These are phyloP conservation scores for Myotis pilosus DNA, from an alignment of 2,797 vertebrate species.

Conservation along the genomic window DNA sequence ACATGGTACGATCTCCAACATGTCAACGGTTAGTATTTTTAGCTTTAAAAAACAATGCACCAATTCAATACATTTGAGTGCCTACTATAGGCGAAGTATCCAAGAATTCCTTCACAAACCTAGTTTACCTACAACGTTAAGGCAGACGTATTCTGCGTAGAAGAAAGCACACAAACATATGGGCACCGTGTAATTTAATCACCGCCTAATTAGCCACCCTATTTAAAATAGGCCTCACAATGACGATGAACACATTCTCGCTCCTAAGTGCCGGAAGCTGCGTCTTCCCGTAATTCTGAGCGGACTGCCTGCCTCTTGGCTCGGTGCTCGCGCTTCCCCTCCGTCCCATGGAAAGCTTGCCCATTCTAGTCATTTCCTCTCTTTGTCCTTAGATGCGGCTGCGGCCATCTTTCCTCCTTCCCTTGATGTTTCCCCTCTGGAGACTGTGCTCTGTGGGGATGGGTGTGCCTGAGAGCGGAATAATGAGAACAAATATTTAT, in stretches of 20 bases:
- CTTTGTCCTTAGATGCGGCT: background rate
- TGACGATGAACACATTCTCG: conserved; percentile 67
- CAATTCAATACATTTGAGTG: background rate
- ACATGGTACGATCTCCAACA: background rate
- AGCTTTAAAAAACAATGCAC: background rate
- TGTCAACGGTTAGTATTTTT: background rate
- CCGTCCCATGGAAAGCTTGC: background rate
- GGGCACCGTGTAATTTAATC: conserved; percentile 57
- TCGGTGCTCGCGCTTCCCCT: background rate
- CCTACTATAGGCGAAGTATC: background rate
- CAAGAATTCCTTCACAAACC: background rate
- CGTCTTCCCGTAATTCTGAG: conserved; percentile 51
- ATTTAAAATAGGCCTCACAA: conserved; percentile 61
- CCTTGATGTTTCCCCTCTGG: background rate
- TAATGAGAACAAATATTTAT: background rate
- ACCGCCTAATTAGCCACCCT: conserved; percentile 71
- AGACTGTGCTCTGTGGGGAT: background rate
- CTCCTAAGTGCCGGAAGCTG: conserved; percentile 63
- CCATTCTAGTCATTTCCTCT: conserved; percentile 21
- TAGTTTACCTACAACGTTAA: conserved; percentile 22
- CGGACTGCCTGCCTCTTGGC: background rate
- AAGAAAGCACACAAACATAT: conserved; percentile 53
- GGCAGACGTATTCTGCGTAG: background rate
- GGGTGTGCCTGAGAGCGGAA: background rate
- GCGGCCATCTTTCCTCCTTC: background rate